Evolutionary conservation across 2,113 vertebrate genomes (phyloP).

Genomic region (Bubalus kerabau): DNA sequence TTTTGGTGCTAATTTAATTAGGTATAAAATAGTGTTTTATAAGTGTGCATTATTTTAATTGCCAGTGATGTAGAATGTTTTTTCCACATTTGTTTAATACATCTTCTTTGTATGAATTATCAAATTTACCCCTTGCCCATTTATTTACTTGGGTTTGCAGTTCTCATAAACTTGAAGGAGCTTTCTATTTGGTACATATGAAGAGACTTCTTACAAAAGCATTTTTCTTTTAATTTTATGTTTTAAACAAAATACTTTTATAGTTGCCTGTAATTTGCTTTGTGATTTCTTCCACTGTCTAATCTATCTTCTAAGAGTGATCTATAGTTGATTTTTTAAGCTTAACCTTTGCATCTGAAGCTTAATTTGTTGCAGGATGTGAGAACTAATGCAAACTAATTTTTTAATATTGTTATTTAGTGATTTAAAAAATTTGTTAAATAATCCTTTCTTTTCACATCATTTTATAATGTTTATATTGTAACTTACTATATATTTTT

Average conservation of each 20-base stretch:
- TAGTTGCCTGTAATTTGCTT: background rate
- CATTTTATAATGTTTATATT: slow-evolving; percentile 2
- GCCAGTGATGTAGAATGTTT: background rate
- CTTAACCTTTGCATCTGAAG: slow-evolving; percentile 5
- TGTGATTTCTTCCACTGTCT: background rate
- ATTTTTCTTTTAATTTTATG: background rate
- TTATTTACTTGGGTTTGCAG: background rate
- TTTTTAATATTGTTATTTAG: background rate
- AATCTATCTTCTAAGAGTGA: background rate
- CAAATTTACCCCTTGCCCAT: background rate
- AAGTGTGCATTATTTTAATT: background rate
- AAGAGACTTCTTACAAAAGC: background rate
- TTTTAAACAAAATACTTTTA: background rate
- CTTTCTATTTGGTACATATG: background rate
- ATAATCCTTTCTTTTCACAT: background rate
- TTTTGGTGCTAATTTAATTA: background rate
- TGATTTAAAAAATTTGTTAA: background rate
- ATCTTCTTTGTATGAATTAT: background rate
- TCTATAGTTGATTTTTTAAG: background rate
- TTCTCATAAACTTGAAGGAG: slow-evolving; percentile 1
- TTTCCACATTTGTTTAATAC: background rate
- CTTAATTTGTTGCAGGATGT: background rate
- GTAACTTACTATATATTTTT: background rate
- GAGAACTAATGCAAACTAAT: background rate
- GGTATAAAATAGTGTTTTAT: slow-evolving; percentile 23